Evolutionary conservation across 2,113 vertebrate genomes (phyloP).

Genomic region (Zapus hudsonius): DNA sequence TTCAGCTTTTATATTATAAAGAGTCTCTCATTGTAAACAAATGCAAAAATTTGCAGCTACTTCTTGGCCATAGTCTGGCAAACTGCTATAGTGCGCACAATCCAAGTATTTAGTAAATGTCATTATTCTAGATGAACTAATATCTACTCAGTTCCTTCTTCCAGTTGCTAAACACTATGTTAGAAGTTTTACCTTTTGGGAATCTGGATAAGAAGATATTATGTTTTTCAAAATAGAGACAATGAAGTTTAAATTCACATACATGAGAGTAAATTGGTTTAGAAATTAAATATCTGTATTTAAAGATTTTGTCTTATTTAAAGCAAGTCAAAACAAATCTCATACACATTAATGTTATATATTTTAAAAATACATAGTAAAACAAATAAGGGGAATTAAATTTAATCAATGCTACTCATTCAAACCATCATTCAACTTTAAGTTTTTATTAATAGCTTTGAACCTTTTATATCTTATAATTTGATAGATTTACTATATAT

Average conservation of each 20-base stretch:
- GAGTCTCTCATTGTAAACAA: background rate
- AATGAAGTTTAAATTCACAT: background rate
- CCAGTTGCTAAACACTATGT: background rate
- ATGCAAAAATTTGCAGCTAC: background rate
- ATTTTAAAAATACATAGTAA: background rate
- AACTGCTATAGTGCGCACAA: background rate
- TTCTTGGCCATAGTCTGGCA: background rate
- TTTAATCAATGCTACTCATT: background rate
- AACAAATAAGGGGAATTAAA: background rate
- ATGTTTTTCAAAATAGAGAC: background rate
- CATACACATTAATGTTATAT: background rate
- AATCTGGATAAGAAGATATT: background rate
- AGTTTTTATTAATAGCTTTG: background rate
- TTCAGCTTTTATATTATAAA: background rate
- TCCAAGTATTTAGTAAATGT: background rate
- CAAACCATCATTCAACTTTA: background rate
- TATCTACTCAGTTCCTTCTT: background rate
- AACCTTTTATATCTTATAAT: background rate
- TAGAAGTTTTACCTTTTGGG: background rate
- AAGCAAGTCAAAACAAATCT: background rate
- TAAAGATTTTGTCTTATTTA: background rate
- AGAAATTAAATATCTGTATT: background rate
- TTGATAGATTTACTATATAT: background rate
- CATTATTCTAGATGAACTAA: background rate
- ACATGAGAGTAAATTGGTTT: background rate